phyloP scores from a whole-genome alignment of 2,113 vertebrate species.

The Opisthocomus hoazin region DNA sequence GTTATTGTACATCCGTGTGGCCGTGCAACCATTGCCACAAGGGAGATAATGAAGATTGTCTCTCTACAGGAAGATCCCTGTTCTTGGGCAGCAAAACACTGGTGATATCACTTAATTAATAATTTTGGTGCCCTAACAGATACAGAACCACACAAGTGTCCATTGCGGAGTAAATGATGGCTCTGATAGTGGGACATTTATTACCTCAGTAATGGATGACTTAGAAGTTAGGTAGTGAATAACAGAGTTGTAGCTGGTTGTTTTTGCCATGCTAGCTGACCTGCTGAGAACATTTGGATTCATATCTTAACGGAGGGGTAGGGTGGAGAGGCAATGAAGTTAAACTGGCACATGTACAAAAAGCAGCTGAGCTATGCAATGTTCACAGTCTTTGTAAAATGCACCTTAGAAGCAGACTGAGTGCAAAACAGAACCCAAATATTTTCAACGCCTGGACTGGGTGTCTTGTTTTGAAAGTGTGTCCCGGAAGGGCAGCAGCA shows the following conservation, averaged over 20 bases:
- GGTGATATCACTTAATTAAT: not conserved
- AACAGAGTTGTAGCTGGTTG: not conserved
- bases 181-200: not conserved
- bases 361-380: not conserved
- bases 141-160: not conserved
- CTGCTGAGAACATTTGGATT: not conserved
- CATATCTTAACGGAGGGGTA: not conserved
- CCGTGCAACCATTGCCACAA: no score
- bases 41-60: not conserved
- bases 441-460: not conserved
- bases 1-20: not conserved
- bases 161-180: not conserved
- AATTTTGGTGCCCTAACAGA: not conserved
- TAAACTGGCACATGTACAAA: not conserved
- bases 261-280: not conserved
- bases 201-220: not conserved
- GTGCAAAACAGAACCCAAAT: not conserved
- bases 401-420: not conserved
- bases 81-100: not conserved
- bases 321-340: rapidly evolving
- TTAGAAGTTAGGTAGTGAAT: not conserved
- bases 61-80: not conserved
- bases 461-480: not conserved
- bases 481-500: not conserved
- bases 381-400: not conserved